Conservation (phyloP, 2,888 invertebrate genomes). For the Hypsopygia costalis region DNA sequence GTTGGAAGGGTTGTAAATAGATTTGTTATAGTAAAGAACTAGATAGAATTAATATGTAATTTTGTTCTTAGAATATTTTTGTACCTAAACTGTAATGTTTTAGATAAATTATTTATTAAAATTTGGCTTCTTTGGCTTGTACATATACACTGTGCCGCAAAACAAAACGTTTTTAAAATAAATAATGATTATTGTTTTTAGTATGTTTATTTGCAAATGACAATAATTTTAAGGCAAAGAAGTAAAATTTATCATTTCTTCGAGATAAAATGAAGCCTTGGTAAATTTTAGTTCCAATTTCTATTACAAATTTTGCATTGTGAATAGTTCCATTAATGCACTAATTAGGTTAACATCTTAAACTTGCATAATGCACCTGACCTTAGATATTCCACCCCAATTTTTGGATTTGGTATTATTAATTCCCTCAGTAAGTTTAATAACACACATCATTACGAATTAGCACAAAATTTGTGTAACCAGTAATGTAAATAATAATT, state of each 20-base stretch:
- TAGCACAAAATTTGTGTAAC: no score
- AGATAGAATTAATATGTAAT: conserved; percentile 24
- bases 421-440: not conserved
- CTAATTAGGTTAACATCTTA: no score
- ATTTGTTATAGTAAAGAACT: conserved; percentile 27
- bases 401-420: not conserved
- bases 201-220: conserved; percentile 25
- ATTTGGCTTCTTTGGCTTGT: conserved; percentile 54
- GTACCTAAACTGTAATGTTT: conserved; percentile 26
- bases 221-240: no score
- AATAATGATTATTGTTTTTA: conserved; percentile 33
- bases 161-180: conserved; percentile 37
- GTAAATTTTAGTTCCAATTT: no score
- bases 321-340: conserved; percentile 9
- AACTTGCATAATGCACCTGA: not conserved
- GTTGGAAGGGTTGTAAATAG: conserved; percentile 44
- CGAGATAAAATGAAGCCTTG: no score
- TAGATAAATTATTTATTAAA: conserved; percentile 53
- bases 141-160: conserved; percentile 46
- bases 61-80: conserved; percentile 27
- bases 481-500: not conserved
- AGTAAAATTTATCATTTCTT: no score
- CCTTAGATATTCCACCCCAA: not conserved
- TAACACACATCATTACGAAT: not conserved
- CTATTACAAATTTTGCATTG: no score